Evolutionary conservation across 2,888 invertebrate genomes (phyloP).

Genomic region (Helicoverpa assulta): DNA sequence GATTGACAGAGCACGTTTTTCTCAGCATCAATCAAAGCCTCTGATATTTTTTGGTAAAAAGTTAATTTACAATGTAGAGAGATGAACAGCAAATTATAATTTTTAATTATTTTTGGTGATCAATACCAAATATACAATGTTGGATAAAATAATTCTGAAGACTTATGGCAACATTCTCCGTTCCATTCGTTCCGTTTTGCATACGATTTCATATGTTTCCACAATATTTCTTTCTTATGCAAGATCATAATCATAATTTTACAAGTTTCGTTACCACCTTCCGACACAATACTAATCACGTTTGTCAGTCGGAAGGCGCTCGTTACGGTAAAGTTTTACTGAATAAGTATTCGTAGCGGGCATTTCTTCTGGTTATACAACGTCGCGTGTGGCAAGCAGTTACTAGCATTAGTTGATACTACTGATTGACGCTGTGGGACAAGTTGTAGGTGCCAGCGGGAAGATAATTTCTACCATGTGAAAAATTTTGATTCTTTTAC

Average conservation of each 20-base stretch:
- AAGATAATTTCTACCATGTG: not conserved
- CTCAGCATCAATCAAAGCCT: too few species aligned
- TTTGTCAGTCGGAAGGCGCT: slow-evolving; percentile 37
- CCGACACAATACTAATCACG: slow-evolving; percentile 30
- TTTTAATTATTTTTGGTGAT: too few species aligned
- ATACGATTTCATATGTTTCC: not conserved
- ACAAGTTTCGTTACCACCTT: not conserved
- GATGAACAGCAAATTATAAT: too few species aligned
- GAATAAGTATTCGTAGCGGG: slow-evolving; percentile 58
- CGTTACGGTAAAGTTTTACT: slow-evolving; percentile 37
- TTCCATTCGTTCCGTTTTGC: not conserved
- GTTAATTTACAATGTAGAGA: too few species aligned
- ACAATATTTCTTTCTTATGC: not conserved
- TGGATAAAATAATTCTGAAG: too few species aligned
- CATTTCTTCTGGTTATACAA: slow-evolving; percentile 69
- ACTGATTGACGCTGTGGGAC: slow-evolving; percentile 52
- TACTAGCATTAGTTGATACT: slow-evolving; percentile 60
- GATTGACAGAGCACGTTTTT: too few species aligned
- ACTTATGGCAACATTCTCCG: too few species aligned
- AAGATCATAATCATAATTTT: not conserved
- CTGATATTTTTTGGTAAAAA: too few species aligned
- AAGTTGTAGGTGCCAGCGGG: slow-evolving; percentile 23
- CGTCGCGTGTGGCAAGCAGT: slow-evolving; percentile 51
- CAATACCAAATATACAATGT: too few species aligned
- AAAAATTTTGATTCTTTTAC: too few species aligned